phyloP scores from a whole-genome alignment of 2,113 vertebrate genomes.

The Philantomba maxwellii region DNA sequence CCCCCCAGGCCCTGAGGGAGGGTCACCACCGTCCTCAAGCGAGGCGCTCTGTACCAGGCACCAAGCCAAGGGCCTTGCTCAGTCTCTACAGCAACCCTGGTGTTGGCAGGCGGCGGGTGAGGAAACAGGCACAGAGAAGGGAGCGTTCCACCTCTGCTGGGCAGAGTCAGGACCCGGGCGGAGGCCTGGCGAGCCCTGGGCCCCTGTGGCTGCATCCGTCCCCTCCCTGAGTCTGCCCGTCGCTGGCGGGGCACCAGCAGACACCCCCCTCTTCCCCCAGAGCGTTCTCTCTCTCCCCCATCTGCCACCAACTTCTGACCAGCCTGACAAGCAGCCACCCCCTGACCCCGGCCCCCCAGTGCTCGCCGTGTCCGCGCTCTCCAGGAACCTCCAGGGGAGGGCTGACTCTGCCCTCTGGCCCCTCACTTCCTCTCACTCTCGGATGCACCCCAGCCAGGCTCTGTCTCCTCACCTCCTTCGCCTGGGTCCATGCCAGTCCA shows the following conservation, averaged over 20 bases:
- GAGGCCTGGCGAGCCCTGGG: not conserved
- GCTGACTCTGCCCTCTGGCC: not conserved
- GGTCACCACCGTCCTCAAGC: rapidly evolving
- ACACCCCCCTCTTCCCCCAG: rapidly evolving
- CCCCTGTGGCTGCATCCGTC: rapidly evolving
- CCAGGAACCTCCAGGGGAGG: rapidly evolving
- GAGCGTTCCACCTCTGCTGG: rapidly evolving
- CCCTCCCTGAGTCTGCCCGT: rapidly evolving
- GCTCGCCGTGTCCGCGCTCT: rapidly evolving
- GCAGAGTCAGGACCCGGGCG: not conserved
- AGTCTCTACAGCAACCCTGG: too few species aligned
- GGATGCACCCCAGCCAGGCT: rapidly evolving
- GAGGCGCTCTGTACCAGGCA: not conserved
- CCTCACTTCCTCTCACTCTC: rapidly evolving
- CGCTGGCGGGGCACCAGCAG: rapidly evolving
- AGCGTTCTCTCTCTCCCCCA: rapidly evolving
- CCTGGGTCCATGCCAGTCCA: rapidly evolving
- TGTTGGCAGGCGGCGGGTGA: rapidly evolving
- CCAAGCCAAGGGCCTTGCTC: not conserved
- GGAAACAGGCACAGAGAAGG: not conserved
- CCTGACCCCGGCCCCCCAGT: not conserved
- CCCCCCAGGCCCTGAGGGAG: too few species aligned
- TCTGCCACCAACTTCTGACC: too few species aligned
- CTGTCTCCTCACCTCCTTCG: rapidly evolving
- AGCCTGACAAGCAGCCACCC: rapidly evolving